Evolutionary conservation across 92 coral and sea anemone species (phyloP), one percentile per base, ranked within the genome.

Genomic region (Umimayanthus chanpuru): DNA sequence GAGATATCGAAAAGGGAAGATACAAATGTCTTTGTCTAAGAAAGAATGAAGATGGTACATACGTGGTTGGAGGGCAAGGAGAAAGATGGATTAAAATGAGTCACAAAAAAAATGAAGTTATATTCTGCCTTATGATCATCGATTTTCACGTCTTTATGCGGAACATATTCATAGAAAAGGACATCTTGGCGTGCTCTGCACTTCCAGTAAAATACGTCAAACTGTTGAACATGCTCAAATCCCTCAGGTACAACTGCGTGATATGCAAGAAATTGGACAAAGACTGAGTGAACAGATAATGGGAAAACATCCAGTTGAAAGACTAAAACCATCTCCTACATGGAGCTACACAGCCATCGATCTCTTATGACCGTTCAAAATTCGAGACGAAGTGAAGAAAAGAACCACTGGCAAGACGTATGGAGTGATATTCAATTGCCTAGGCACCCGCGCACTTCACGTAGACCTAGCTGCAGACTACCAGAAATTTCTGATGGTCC

Each of bases 121-220:
- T 92, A n/a, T 92, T 81, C 86, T 92, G 9, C 94, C 94, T 1
- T 79, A 87, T 61, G 71, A 86, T 9, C 94, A 92, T 81, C 81
- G 76, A 18, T 43, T 87, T 44, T 90, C 94, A 20, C 84, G 91
- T 55, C 55, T 87, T 12, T 90, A 81, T 67, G 77, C 88, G 36
- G 78, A 82, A 50, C 81, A 84, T 44, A 73, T 91, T 47, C 94
- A 88, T 74, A 80, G 68, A 5, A 53, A 40, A 40, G 94, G 88
- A 65, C 90, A 92, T 76, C 85, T 80, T 43, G 90, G 94, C 43
- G 92, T 89, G 2, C 65, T 81, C 50, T 77, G 90, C 39, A 92
- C 92, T 9, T 36, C 90, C 39, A 92, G 95, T 89, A 92, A 92
- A 71, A 79, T 87, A 43, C 85, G 94, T 68, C 23, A 89, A 86